phyloP scores from a whole-genome alignment of 2,797 vertebrate genomes.

The Scolopax rusticola region DNA sequence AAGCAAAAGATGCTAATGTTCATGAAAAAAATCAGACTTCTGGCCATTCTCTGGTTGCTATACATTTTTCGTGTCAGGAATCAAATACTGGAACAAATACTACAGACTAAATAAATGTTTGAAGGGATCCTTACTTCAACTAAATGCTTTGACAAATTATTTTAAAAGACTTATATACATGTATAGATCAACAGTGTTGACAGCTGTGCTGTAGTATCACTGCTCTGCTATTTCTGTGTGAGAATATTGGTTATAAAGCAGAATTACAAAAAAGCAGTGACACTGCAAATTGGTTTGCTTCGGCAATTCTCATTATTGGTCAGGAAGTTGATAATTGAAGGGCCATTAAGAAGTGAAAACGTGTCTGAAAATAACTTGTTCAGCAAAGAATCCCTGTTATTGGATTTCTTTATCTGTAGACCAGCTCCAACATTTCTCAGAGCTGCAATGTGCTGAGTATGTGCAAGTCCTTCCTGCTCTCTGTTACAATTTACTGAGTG shows the following conservation, averaged over 20 bases:
- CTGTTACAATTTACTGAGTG: neutral
- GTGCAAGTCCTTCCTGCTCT: neutral
- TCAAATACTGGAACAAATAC: neutral
- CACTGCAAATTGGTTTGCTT: neutral
- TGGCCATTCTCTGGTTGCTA: neutral
- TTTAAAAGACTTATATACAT: neutral
- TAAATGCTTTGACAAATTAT: neutral
- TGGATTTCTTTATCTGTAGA: slow-evolving; percentile 25
- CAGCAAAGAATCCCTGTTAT: neutral
- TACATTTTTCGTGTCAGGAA: neutral
- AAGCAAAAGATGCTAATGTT: neutral
- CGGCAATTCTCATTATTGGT: neutral
- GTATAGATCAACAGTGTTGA: neutral
- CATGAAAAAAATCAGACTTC: neutral
- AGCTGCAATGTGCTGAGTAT: neutral
- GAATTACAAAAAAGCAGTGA: neutral
- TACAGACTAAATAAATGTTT: neutral
- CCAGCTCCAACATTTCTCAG: neutral
- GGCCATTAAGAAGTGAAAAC: neutral
- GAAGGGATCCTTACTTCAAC: neutral
- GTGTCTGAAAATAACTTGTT: slow-evolving; percentile 22
- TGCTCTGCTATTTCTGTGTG: neutral
- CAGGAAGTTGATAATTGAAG: slow-evolving; percentile 5
- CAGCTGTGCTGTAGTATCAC: neutral
- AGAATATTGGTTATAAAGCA: neutral